phyloP scores from a whole-genome alignment of 2,888 invertebrate genomes.

The Aproaerema taeniolella region DNA sequence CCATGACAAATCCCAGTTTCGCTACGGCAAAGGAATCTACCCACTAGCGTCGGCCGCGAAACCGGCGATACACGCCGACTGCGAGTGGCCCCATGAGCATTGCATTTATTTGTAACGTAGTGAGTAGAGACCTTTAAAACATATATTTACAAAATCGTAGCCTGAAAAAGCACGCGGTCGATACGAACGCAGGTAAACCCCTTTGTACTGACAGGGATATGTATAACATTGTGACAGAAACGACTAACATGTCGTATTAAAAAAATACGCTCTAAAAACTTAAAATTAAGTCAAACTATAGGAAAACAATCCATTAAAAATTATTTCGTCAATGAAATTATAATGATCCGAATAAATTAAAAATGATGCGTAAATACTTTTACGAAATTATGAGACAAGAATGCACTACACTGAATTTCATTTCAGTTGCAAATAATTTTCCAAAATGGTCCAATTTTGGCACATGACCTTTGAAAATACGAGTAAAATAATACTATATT shows the following conservation, averaged over 20 bases:
- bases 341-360: conserved; percentile 1
- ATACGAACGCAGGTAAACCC: conserved; percentile 50
- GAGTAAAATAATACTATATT: conserved; percentile 55
- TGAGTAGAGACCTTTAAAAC: conserved; percentile 31
- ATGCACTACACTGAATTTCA: conserved; percentile 25
- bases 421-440: conserved; percentile 31
- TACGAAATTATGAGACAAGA: background rate
- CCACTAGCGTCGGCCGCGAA: background rate
- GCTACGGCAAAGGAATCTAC: conserved; percentile 20
- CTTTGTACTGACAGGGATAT: conserved; percentile 64
- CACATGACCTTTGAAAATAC: conserved; percentile 52
- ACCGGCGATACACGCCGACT: background rate
- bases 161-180: conserved; percentile 51
- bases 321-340: conserved; percentile 8
- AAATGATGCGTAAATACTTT: conserved; percentile 6
- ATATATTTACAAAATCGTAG: conserved; percentile 56
- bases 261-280: conserved; percentile 11
- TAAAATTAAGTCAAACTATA: conserved; percentile 6
- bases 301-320: conserved; percentile 7
- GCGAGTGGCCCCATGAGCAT: conserved; percentile 1
- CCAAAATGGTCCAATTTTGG: conserved; percentile 65
- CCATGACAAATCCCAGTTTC: conserved; percentile 31
- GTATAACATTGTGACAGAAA: conserved; percentile 44
- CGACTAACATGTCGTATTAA: conserved; percentile 23
- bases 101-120: background rate